phyloP scores from a whole-genome alignment of 2,888 invertebrate species.

The Cremastobaeus sp. region DNA sequence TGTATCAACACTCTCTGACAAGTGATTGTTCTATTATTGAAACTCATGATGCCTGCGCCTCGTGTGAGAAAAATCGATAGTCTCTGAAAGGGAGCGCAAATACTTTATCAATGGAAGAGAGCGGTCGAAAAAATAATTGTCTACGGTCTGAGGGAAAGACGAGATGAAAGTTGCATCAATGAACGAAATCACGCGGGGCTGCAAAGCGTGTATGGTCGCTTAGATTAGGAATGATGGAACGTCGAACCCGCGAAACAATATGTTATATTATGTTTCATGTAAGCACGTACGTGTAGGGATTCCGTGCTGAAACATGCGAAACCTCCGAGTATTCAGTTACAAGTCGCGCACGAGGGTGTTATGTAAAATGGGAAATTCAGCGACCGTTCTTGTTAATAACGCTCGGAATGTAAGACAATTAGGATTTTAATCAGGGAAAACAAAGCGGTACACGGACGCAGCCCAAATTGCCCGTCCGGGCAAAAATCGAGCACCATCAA shows the following conservation, averaged over 20 bases:
- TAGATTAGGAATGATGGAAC: constrained; percentile 19
- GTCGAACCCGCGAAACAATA: constrained; percentile 2
- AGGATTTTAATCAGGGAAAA: constrained; percentile 17
- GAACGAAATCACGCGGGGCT: no score
- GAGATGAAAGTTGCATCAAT: no score
- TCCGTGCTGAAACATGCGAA: constrained; percentile 16
- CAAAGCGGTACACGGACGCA: no score
- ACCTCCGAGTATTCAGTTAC: constrained; percentile 44
- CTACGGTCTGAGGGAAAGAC: constrained; percentile 13
- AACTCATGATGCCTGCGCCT: constrained; percentile 9
- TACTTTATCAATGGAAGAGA: constrained; percentile 28
- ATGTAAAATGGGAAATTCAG: no score
- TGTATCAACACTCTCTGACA: constrained; percentile 54
- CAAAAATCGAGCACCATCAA: constrained; percentile 8
- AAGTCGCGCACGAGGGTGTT: constrained; percentile 2
- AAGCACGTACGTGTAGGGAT: constrained; percentile 34
- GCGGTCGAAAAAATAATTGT: neutral
- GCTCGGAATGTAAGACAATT: constrained; percentile 11
- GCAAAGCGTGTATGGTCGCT: neutral
- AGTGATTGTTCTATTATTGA: constrained; percentile 56
- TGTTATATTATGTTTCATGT: constrained; percentile 39
- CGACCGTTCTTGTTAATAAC: no score
- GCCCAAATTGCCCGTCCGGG: neutral
- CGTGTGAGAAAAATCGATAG: constrained; percentile 45
- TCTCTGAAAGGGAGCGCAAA: constrained; percentile 9